A percentile compares a stretch with the other conserved stretches of the same genome.
Conservation (phyloP, 2,113 vertebrate genomes). For the Hemicordylus capensis region DNA sequence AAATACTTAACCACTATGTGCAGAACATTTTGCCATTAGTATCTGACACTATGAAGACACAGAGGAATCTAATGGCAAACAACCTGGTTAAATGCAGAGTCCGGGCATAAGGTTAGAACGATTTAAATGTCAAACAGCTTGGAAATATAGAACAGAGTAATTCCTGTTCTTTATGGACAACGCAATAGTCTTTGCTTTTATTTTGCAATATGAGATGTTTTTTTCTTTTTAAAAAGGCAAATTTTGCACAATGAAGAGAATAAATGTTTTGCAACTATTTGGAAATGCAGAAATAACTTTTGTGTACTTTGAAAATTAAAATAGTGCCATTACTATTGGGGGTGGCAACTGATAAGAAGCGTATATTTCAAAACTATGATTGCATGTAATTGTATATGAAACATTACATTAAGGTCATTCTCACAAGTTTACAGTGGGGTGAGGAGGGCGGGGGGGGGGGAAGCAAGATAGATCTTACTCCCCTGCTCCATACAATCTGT, state of each 20-base stretch:
- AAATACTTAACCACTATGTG: neutral
- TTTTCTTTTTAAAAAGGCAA: neutral
- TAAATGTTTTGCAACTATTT: neutral
- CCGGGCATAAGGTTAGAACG: neutral
- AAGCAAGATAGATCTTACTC: too few relatives aligned
- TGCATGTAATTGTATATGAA: too few relatives aligned
- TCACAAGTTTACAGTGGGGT: too few relatives aligned
- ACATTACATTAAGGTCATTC: too few relatives aligned
- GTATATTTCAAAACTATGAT: too few relatives aligned
- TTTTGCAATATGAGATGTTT: neutral
- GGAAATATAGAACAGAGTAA: neutral
- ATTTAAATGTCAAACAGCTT: neutral
- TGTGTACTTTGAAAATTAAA: neutral
- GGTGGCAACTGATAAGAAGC: neutral
- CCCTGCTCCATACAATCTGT: too few relatives aligned
- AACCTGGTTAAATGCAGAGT: neutral
- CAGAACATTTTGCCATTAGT: neutral
- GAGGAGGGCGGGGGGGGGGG: too few relatives aligned
- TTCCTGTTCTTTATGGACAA: neutral
- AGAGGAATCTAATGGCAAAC: neutral
- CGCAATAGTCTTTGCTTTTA: neutral
- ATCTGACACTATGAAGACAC: neutral
- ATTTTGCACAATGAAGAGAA: neutral
- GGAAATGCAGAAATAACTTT: neutral
- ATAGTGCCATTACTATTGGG: neutral